phyloP scores from a whole-genome alignment of 2,888 invertebrate genomes.

The Drosophila falleni region DNA sequence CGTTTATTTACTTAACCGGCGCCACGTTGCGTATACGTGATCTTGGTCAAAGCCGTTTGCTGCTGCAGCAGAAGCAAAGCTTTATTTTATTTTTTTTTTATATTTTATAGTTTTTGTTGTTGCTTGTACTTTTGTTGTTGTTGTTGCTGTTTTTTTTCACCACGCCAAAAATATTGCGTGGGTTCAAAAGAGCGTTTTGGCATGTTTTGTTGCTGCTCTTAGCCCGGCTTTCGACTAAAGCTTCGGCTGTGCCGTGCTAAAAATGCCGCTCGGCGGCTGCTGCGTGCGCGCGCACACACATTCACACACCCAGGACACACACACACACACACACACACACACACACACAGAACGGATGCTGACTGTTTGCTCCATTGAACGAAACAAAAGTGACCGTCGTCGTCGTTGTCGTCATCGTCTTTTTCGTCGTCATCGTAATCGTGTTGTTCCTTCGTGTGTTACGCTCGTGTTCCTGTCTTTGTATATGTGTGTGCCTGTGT shows the following conservation, averaged over 20 bases:
- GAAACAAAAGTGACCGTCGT: slow-evolving; percentile 59
- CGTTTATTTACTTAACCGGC: slow-evolving; percentile 46
- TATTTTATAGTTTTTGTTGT: background rate
- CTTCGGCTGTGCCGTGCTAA: slow-evolving; percentile 16
- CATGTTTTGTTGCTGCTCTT: slow-evolving; percentile 45
- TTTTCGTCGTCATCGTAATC: slow-evolving; percentile 14
- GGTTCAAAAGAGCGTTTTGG: slow-evolving; percentile 46
- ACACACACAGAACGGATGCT: slow-evolving; percentile 58
- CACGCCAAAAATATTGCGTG: slow-evolving; percentile 48
- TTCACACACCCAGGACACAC: slow-evolving; percentile 17
- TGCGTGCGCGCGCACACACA: slow-evolving; percentile 53
- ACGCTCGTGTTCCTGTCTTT: slow-evolving; percentile 19
- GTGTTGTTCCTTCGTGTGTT: slow-evolving; percentile 10
- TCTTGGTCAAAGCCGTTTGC: slow-evolving; percentile 37
- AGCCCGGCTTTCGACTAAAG: slow-evolving; percentile 34
- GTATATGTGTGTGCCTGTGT: slow-evolving; percentile 22
- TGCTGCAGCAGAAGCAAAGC: slow-evolving; percentile 13
- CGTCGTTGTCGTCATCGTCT: slow-evolving; percentile 8
- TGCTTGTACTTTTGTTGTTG: too few species aligned
- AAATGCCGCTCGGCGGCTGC: slow-evolving; percentile 16
- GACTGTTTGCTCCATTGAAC: slow-evolving; percentile 66
- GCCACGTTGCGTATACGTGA: slow-evolving; percentile 60
- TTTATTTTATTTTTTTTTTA: background rate
- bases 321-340: slow-evolving; percentile 18
- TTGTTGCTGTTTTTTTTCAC: slow-evolving; percentile 42